Conservation (phyloP, 2,797 vertebrate species). For the Jordanella pulchra region DNA sequence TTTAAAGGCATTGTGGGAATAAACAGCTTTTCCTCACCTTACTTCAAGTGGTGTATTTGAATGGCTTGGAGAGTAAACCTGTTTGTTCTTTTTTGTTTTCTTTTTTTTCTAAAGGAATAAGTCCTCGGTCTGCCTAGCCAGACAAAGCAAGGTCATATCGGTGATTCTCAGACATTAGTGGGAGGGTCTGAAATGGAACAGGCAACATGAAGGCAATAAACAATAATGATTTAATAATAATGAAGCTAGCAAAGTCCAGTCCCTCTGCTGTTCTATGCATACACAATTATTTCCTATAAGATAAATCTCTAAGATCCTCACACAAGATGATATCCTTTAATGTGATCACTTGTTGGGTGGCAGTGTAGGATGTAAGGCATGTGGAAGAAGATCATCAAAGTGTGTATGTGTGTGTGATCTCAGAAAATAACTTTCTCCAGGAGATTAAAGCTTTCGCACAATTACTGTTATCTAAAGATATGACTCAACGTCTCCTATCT, state of each 20-base stretch:
- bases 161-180: slow-evolving; percentile 16
- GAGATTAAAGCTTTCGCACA: slow-evolving; percentile 45
- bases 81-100: background rate
- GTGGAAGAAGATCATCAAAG: slow-evolving; percentile 3
- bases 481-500: slow-evolving; percentile 34
- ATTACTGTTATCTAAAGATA: slow-evolving; percentile 43
- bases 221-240: slow-evolving; percentile 44
- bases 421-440: slow-evolving; percentile 21
- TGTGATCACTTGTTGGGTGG: slow-evolving; percentile 3
- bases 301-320: slow-evolving; percentile 26
- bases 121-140: slow-evolving; percentile 19
- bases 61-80: slow-evolving; percentile 6
- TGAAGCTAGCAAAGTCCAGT: slow-evolving; percentile 16
- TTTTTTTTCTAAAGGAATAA: background rate
- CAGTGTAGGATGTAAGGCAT: background rate
- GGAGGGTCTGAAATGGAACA: slow-evolving; percentile 5
- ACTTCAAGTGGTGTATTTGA: slow-evolving; percentile 9
- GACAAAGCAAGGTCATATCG: slow-evolving; percentile 39
- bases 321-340: slow-evolving; percentile 13
- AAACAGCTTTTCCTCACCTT: background rate
- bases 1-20: background rate
- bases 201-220: slow-evolving; percentile 35
- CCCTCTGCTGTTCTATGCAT: slow-evolving; percentile 5
- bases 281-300: slow-evolving; percentile 22
- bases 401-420: slow-evolving; percentile 19